Conservation (phyloP, 2,888 invertebrate species). For the Hermaeophaga mercurialis region DNA sequence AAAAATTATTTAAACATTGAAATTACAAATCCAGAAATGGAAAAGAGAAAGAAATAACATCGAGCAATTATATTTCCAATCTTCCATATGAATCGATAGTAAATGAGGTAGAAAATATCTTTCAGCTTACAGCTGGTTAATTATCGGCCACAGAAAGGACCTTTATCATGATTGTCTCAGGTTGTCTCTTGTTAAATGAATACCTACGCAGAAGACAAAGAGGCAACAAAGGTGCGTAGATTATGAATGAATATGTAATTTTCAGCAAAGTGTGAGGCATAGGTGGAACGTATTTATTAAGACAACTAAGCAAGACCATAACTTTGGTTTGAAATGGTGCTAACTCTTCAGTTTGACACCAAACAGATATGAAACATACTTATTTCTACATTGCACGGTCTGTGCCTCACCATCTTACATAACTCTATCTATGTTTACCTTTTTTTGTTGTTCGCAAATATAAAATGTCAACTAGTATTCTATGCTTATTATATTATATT, state of each 20-base stretch:
- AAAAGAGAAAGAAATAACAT: no score
- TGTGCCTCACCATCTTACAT: neutral
- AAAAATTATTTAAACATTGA: no score
- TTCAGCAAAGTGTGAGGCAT: conserved; percentile 38
- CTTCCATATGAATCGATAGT: no score
- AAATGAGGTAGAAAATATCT: no score
- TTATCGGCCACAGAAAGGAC: no score
- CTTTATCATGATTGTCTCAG: no score
- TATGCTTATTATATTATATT: no score
- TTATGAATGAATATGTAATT: conserved; percentile 39
- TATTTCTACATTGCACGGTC: conserved; percentile 3
- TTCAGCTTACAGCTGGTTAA: no score
- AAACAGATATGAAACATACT: conserved; percentile 5
- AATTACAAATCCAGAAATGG: no score
- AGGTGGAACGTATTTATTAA: conserved; percentile 41
- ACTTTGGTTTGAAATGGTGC: conserved; percentile 19
- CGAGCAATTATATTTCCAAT: no score
- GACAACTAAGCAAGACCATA: conserved; percentile 35
- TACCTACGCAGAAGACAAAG: no score
- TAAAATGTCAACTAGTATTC: neutral
- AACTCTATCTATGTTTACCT: conserved; percentile 4
- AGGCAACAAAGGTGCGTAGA: conserved; percentile 1
- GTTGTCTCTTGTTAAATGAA: no score
- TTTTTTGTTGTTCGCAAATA: conserved; percentile 1
- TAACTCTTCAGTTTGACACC: conserved; percentile 17